Base-by-base conservation (phyloP, 2,113 vertebrate genomes). In the Pachypanchax playfairii region DNA sequence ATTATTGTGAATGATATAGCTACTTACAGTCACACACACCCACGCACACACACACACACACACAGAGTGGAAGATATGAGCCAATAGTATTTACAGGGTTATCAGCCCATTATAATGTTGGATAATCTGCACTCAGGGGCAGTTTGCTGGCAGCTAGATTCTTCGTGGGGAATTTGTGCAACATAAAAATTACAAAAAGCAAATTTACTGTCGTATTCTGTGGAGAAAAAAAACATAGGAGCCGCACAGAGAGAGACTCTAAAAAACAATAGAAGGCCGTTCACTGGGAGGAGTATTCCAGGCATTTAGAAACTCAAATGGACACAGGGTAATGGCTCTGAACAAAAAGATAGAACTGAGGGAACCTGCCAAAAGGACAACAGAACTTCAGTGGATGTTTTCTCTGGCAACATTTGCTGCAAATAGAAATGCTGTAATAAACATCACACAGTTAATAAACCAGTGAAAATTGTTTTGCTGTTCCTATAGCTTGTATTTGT, bases 1-100 rank as follows among this genome's bases (percentile, higher is more conserved):
- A 77, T 77, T 80, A 77, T 75, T 84, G 71, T 77, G 82, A 79
- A 51, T 64, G 65, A 75, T 75, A 67, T 44, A 75, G 48, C 20
- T n/a, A 3, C 58, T 29, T 6, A 2, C 26, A 3, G 28, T 14
- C 54, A 24, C 36, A 3, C 13, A 24, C 22, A 43, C 35, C 21
- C 62, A 53, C 20, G 44, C 41, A 54, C 14, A 18, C 21, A 31
- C 8, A 29, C 9, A 44, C 24, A 31, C 51, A 58, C 33, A 48
- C 31, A 49, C 11, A 38, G 15, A 51, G 28, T 50, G 49, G 56
- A 57, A 21, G 38, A 56, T 57, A 79, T 31, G 52, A 8, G 9
- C 39, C 39, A 17, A 18, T 21, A 28, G 55, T 70, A 75, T 81
- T 82, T 79, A 72, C 62, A 61, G 77, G 41, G 69, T 82, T 77